Evolutionary conservation across 2,113 vertebrate species (phyloP), one percentile per base, ranked within the genome.

Genomic region (Rousettus leschenaultii): DNA sequence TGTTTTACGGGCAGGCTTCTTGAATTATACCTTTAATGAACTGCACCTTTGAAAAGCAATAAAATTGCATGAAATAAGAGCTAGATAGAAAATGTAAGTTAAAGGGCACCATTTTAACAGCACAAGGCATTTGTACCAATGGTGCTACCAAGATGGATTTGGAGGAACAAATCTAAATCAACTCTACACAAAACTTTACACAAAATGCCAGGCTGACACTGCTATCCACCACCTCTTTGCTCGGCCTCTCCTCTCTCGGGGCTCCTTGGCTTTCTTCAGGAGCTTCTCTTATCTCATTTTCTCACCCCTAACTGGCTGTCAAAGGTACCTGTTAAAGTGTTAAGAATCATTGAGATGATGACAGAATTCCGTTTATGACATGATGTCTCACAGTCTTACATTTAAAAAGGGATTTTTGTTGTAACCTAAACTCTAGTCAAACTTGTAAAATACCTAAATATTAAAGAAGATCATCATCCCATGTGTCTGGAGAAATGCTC

Each of bases 61-160:
- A 51, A 83, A 33, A 73, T 84, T 45, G 7, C 28, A 59, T 51
- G 19, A 97, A 91, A n/a, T 82, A 35, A 78, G n/a, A 85, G 11
- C 53, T 77, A 10, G 1, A 15, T 28, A 73, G 53, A 84, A 83
- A 71, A 85, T 51, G 4, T 24, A 75, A 38, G 40, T 33, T 16
- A 43, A 51, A 53, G 30, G 51, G 12, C 13, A 12, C 38, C 22
- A 7, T 22, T 22, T 57, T 45, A 22, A 40, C 1, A 40, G n/a
- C 45, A 15, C 3, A 40, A 88, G 63, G 4, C n/a, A 4, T 38
- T 38, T 66, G 24, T 24, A 12, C 11, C 40, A 51, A 73, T 35
- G 28, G 38, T 22, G 3, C 43, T 48, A 53, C 16, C 51, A 51
- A 65, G 59, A 63, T n/a, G 48, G 38, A 74, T 65, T 53, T 48